Base-by-base conservation (phyloP, 2,888 invertebrate species). In the Eilema griseolum region DNA sequence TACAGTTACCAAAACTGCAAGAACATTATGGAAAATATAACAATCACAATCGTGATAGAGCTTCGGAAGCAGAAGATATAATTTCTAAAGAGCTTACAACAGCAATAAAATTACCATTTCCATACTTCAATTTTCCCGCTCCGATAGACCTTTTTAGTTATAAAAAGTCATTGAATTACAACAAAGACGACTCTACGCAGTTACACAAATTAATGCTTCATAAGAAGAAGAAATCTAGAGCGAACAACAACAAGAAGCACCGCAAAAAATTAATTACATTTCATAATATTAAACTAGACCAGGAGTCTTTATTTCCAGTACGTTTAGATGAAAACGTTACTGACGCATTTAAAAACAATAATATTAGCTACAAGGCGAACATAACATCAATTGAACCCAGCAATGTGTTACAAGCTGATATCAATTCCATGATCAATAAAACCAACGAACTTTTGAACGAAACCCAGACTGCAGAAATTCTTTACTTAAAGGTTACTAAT, bases 201-300 rank as follows among this genome's bases (percentile, higher is more conserved):
- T 66, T 90, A 61, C 91, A 92, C 68, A 93, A 92, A 86, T 86
- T 92, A 75, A 88, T 89, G 57, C 87, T 93, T 31, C 93, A 93
- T 71, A 94, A 93, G 81, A 95, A 93, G 81, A 95, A 93, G 83
- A 95, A 93, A 80, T 76, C 87, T 2, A 89, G 88, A 68, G 61
- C 74, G 23, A 89, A 78, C 68, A 90, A 83, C 75, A 90, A 84
- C 69, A 95, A 93, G 80, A 93, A 91, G 77, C 92, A 93, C 72
- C 84, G 89, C 66, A 93, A 91, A 76, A 95, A 93, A 74, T 74
- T 91, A 37, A 86, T 92, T 67, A 87, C 90, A 24, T 90, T 90
- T 67, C 92, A 91, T 71, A 90, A 90, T 71, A 84, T 89, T n/a
- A 90, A 91, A 80, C 71, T 90, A 69, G 87, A 90, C 61, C 86